Evolutionary conservation across 2,113 vertebrate species (phyloP), one percentile per base, ranked within the genome.

Genomic region (Barnardius zonarius): DNA sequence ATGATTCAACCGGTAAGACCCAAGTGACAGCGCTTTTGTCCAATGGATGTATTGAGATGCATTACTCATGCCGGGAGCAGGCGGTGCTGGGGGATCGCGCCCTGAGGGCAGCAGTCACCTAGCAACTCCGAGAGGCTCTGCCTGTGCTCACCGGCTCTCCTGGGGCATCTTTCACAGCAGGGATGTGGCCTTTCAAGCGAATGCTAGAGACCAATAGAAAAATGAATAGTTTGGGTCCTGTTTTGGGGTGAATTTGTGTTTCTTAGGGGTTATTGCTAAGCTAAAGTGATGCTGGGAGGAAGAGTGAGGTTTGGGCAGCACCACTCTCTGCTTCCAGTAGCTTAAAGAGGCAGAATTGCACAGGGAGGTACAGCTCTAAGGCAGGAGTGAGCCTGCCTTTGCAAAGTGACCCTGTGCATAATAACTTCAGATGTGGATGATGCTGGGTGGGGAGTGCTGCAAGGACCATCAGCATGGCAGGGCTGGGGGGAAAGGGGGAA

Each of bases 61-160:
- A 30, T 35, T 66, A 30, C 72, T 83, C 80, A 78, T 17, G 37
- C 49, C 0, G 2, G 78, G 91, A 95, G 67, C 55, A 28, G 68
- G 48, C 6, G 3, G 75, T 6, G 9, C 0, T 80, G 92, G 77
- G 30, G 61, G 85, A 64, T 8, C 16, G 1, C 72, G 85, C 35
- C 84, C 82, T 3, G 39, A 48, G 84, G 84, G 84, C 82, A 87
- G 86, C 77, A 81, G 77, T 78, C 81, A 70, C 86, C 72, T 23
- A 37, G 90, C 84, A 90, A 11, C 90, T 55, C 62, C 0, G 5
- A 76, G 73, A 80, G 41, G 83, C 78, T 92, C 73, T 76, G 82
- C 66, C 57, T 37, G 46, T 11, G 39, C 89, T 91, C 51, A 7
- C 28, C 22, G 0, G 13, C 73, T 73, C 84, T 73, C 72, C 35